phyloP scores from a whole-genome alignment of 1,140 invertebrate species.

The Scaptomyza pallida region DNA sequence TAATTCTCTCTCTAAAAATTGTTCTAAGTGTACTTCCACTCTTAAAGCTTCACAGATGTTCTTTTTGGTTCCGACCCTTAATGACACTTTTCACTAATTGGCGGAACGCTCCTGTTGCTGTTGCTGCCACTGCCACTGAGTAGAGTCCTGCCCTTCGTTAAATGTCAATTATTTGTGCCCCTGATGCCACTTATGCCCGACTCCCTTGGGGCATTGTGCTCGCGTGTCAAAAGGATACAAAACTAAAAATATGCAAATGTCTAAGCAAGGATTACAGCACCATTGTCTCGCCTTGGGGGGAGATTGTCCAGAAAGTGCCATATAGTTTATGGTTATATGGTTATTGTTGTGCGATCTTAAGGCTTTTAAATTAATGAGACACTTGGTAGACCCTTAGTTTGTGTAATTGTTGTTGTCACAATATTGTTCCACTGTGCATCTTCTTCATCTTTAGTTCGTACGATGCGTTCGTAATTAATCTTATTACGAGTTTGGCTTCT shows the following conservation, averaged over 20 bases:
- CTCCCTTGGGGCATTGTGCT: slow-evolving; percentile 5
- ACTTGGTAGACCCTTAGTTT: slow-evolving; percentile 38
- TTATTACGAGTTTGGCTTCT: slow-evolving; percentile 48
- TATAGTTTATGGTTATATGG: slow-evolving; percentile 28
- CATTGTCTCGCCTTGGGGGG: slow-evolving; percentile 10
- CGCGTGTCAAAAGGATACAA: slow-evolving; percentile 61
- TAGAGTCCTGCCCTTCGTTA: slow-evolving; percentile 32
- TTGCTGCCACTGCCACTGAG: too few relatives aligned
- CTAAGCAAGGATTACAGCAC: slow-evolving; percentile 53
- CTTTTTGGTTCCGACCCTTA: slow-evolving; percentile 29
- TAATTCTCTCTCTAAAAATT: too few relatives aligned
- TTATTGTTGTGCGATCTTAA: slow-evolving; percentile 25
- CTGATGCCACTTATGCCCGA: slow-evolving; percentile 37
- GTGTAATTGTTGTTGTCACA: slow-evolving; percentile 61
- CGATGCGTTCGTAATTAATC: slow-evolving; percentile 71
- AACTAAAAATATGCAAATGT: slow-evolving; percentile 65
- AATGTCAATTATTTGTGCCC: slow-evolving; percentile 54
- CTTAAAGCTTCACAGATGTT: neutral
- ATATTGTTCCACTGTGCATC: slow-evolving; percentile 40
- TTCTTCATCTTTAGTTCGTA: neutral
- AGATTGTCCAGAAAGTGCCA: slow-evolving; percentile 16
- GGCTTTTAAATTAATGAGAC: slow-evolving; percentile 68
- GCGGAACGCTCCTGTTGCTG: slow-evolving; percentile 11
- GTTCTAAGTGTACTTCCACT: too few relatives aligned
- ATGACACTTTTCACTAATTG: slow-evolving; percentile 44